Conservation (phyloP, 2,888 invertebrate genomes). For the Anaspis maculata region DNA sequence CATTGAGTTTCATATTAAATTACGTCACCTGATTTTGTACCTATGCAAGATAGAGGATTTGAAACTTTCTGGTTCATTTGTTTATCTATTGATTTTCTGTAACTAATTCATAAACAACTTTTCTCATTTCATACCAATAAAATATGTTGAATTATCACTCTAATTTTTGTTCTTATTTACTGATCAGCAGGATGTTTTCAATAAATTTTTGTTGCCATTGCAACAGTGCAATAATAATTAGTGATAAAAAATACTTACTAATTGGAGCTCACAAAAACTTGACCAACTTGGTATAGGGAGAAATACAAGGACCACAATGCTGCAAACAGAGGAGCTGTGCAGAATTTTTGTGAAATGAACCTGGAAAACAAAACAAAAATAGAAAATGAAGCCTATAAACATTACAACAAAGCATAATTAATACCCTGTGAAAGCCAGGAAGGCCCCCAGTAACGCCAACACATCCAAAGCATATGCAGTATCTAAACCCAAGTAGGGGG, state of each 20-base stretch:
- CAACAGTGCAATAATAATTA: too few relatives aligned
- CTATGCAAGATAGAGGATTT: too few relatives aligned
- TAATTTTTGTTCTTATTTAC: too few relatives aligned
- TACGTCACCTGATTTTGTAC: too few relatives aligned
- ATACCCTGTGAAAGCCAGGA: conserved; percentile 59
- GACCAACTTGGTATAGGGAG: conserved; percentile 68
- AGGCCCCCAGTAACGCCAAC: conserved; percentile 52
- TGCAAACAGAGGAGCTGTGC: conserved; percentile 53
- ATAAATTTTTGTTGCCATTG: too few relatives aligned
- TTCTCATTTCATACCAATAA: too few relatives aligned
- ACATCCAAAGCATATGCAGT: conserved; percentile 61
- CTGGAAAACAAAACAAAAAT: conserved; percentile 33
- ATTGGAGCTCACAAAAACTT: conserved; percentile 65
- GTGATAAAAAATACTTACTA: conserved; percentile 48
- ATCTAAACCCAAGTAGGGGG: conserved; percentile 56
- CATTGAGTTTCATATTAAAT: too few relatives aligned
- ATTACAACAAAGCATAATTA: not conserved
- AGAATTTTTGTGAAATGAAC: conserved; percentile 52
- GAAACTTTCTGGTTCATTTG: too few relatives aligned
- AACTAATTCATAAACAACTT: too few relatives aligned
- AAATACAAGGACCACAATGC: conserved; percentile 62
- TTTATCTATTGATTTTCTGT: too few relatives aligned
- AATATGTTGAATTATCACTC: too few relatives aligned
- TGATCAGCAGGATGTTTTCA: too few relatives aligned
- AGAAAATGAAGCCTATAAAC: not conserved